A percentile compares a stretch with the other conserved stretches of the same genome.
phyloP scores from a whole-genome alignment of 2,888 invertebrate species.

The Parasteatoda lunata region DNA sequence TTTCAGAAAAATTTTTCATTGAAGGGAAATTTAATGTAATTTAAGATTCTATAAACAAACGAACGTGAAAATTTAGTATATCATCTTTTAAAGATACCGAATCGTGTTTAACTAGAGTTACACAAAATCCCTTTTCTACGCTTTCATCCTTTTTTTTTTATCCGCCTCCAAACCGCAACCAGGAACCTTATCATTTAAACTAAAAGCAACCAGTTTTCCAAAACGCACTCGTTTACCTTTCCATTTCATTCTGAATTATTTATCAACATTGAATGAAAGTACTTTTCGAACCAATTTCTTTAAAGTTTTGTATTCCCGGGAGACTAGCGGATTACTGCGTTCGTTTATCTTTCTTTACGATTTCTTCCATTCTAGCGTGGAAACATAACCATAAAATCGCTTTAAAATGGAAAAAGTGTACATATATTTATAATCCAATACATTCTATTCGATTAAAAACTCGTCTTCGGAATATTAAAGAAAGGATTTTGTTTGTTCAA shows the following conservation, averaged over 20 bases:
- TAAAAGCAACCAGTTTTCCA: background rate
- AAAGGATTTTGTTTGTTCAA: conserved; percentile 13
- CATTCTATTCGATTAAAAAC: conserved; percentile 49
- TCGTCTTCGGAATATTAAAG: conserved; percentile 39
- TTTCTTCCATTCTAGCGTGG: conserved; percentile 2
- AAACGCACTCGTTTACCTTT: background rate
- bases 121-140: too few species aligned
- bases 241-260: conserved; percentile 37
- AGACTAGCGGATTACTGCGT: conserved; percentile 7
- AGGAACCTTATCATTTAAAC: background rate
- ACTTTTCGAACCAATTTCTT: conserved; percentile 59
- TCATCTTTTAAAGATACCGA: too few species aligned
- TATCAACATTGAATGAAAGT: conserved; percentile 17
- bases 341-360: conserved; percentile 20
- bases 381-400: background rate
- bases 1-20: too few species aligned
- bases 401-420: background rate
- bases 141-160: background rate
- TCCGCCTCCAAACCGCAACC: background rate
- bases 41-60: too few species aligned
- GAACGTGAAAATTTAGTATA: too few species aligned
- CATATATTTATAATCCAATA: background rate
- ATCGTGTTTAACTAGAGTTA: too few species aligned
- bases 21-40: too few species aligned
- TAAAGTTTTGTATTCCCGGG: conserved; percentile 38